Percentiles rank a stretch among this genome's conserved stretches.
phyloP scores from a whole-genome alignment of 2,888 invertebrate species.

The Endotricha flammealis region DNA sequence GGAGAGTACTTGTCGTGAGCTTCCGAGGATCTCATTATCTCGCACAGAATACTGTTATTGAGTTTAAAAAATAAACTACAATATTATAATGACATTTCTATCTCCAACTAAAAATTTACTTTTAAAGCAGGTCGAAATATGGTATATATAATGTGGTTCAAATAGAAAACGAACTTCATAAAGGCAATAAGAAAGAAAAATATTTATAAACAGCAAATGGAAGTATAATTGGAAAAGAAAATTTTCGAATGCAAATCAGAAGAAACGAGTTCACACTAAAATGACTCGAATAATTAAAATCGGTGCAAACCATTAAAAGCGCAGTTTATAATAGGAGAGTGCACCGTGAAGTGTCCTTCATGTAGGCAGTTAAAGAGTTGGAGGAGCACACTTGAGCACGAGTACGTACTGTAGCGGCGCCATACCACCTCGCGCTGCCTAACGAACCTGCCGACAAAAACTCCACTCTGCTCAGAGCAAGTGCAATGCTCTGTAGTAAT shows the following conservation, averaged over 20 bases:
- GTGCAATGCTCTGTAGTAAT: too few species aligned
- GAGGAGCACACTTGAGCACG: slow-evolving; percentile 69
- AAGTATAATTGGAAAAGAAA: too few species aligned
- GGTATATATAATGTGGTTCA: too few species aligned
- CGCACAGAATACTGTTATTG: slow-evolving; percentile 16
- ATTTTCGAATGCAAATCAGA: slow-evolving; percentile 14
- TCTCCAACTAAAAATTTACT: too few species aligned
- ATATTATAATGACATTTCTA: not conserved
- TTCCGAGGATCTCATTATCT: slow-evolving; percentile 37
- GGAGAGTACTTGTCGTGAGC: slow-evolving; percentile 29
- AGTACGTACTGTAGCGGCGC: slow-evolving; percentile 65
- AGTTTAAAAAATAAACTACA: not conserved
- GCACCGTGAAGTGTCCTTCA: slow-evolving; percentile 70
- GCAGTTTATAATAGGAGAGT: slow-evolving; percentile 77
- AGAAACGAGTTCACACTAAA: slow-evolving; percentile 44
- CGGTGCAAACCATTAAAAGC: slow-evolving; percentile 73
- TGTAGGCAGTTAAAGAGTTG: slow-evolving; percentile 78
- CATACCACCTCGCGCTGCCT: slow-evolving; percentile 63
- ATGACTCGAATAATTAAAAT: slow-evolving; percentile 70
- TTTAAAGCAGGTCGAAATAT: too few species aligned
- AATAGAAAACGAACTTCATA: too few species aligned
- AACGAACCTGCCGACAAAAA: slow-evolving; percentile 73
- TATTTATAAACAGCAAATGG: too few species aligned
- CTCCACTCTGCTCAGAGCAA: too few species aligned
- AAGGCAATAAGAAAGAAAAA: too few species aligned